Percentiles rank a stretch among this genome's conserved stretches.
These are phyloP conservation scores for Iphiclides podalirius DNA, from an alignment of 2,888 invertebrate genomes.

Conservation along the genomic window DNA sequence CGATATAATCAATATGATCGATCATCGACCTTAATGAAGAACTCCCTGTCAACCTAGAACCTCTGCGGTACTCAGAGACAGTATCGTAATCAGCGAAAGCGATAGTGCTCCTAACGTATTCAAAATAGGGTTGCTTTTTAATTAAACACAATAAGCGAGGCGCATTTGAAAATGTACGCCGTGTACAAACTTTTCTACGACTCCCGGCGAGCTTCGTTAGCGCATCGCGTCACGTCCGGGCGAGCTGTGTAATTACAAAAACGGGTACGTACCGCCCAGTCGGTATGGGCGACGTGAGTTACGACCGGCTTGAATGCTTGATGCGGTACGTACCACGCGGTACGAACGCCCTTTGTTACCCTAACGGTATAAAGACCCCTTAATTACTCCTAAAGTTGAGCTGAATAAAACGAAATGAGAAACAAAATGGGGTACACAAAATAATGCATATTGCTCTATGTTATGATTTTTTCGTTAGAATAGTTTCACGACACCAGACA, in stretches of 20 bases:
- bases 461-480: not conserved
- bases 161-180: not conserved
- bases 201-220: not conserved
- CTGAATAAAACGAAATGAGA: not conserved
- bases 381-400: not conserved
- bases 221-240: slow-evolving; percentile 44
- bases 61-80: too few species aligned
- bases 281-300: slow-evolving; percentile 3
- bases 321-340: slow-evolving; percentile 2
- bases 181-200: not conserved
- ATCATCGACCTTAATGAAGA: too few species aligned
- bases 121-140: too few species aligned
- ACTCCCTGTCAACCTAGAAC: too few species aligned
- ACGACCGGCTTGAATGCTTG: slow-evolving; percentile 7
- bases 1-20: too few species aligned
- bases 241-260: slow-evolving; percentile 49
- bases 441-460: not conserved
- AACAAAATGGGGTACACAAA: not conserved
- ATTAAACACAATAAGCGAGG: not conserved
- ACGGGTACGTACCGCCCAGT: slow-evolving; percentile 36
- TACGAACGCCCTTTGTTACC: not conserved
- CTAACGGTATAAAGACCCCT: slow-evolving; percentile 1
- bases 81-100: too few species aligned
- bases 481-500: too few species aligned
- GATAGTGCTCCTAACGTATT: too few species aligned